Percentiles rank a stretch among this genome's conserved stretches.
Evolutionary conservation across 2,797 vertebrate genomes (phyloP).

Genomic region (Propithecus deckenii): DNA sequence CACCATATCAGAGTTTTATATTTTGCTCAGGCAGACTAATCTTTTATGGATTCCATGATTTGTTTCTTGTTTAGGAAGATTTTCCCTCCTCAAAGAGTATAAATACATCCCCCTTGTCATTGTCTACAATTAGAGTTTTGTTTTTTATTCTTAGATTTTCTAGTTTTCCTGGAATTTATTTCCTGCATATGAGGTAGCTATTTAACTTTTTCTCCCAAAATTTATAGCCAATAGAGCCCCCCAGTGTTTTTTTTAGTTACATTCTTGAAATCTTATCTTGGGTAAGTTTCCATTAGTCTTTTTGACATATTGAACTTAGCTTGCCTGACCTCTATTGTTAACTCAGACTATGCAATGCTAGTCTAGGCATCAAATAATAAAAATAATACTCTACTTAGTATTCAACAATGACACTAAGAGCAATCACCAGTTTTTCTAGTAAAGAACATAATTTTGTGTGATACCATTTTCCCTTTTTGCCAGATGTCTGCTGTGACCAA

Average conservation of each 20-base stretch:
- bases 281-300: background rate
- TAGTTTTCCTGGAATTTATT: background rate
- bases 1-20: background rate
- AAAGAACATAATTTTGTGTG: background rate
- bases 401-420: background rate
- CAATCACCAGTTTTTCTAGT: background rate
- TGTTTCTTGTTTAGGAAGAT: background rate
- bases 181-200: background rate
- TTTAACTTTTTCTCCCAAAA: background rate
- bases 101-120: background rate
- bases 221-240: background rate
- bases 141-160: background rate
- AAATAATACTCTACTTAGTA: background rate
- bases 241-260: background rate
- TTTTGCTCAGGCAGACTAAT: background rate
- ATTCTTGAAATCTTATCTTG: background rate
- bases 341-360: background rate
- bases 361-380: background rate
- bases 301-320: background rate
- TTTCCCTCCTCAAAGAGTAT: background rate
- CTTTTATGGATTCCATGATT: conserved; percentile 20
- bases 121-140: background rate
- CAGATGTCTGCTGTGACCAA: background rate
- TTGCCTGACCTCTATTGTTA: background rate
- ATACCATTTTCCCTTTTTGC: background rate